Conservation (phyloP, 2,888 invertebrate species). For the Drosophila maculinotata region DNA sequence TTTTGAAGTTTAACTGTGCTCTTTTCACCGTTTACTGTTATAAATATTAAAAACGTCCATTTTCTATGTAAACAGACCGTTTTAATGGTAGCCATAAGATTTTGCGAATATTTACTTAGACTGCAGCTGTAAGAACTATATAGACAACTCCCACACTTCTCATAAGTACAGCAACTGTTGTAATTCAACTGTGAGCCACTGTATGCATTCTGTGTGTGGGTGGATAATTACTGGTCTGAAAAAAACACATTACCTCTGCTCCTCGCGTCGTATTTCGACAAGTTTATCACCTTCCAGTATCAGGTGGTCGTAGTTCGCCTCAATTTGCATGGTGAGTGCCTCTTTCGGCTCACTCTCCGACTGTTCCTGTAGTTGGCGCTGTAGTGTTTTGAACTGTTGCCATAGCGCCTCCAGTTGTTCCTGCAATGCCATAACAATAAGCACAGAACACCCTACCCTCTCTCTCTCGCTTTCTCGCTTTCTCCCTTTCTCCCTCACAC, state of each 20-base stretch:
- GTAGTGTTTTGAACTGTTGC: constrained; percentile 84
- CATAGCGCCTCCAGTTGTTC: constrained; percentile 82
- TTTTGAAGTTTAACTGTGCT: no score
- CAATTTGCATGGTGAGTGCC: constrained; percentile 83
- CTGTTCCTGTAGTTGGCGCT: constrained; percentile 82
- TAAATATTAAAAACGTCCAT: no score
- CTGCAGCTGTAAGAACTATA: no score
- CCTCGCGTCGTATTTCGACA: constrained; percentile 81
- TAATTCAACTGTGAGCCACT: constrained; percentile 15
- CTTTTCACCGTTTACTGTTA: no score
- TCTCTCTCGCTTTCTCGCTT: no score
- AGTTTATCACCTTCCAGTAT: constrained; percentile 84
- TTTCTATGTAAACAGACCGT: no score
- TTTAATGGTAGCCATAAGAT: no score
- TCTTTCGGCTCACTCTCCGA: constrained; percentile 83
- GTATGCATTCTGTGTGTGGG: constrained; percentile 14
- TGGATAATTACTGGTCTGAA: constrained; percentile 23
- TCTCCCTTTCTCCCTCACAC: neutral
- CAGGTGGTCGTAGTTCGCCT: constrained; percentile 84
- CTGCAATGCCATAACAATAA: constrained; percentile 56
- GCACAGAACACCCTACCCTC: neutral
- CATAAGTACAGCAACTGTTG: neutral
- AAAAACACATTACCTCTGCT: constrained; percentile 71
- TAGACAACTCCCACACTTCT: neutral
- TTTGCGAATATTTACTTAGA: no score